Base-by-base conservation (phyloP, 2,113 vertebrate species). In the Thomomys bottae region DNA sequence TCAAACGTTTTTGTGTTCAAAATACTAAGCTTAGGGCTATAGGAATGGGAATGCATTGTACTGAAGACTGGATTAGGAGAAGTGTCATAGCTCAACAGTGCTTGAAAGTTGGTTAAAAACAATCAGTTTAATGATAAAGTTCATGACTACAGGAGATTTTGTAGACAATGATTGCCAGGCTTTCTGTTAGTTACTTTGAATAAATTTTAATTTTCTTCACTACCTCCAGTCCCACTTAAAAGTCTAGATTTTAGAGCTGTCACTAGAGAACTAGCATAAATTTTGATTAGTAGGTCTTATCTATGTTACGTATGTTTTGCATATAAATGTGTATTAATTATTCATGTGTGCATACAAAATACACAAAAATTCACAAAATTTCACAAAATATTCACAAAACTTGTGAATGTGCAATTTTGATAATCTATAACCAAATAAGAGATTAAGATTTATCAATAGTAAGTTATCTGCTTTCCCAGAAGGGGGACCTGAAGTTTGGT, bases 1-100 rank as follows among this genome's bases (percentile, higher is more conserved):
- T 95, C 94, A 96, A 94, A 97, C 73, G 75, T 64, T 87, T 81
- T 95, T 96, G 77, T 95, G 24, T 94, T 94, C 34, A 94, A 92
- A 96, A 81, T 94, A 89, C 85, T 94, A 87, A 96, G 94, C 83
- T 97, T 88, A 94, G 77, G 85, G 84, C 73, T 94, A 66, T 42
- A 87, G 85, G 89, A 80, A 67, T 17, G 32, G 42, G 9, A 66
- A n/a, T 61, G 64, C 20, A 15, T 8, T 67, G 20, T 66, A 24
- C 24, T 71, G 40, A 26, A 11, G 54, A 76, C 38, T 11, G 76
- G 80, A 38, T 57, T 79, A 88, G 57, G 8, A 61, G 76, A 87
- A 91, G 57, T 61, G 36, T n/a, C 79, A 77, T 57, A 75, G 45
- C 28, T n/a, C 54, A 14, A n/a, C 24, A 49, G 30, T 87, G 23